Conservation (phyloP, 2,888 invertebrate genomes). For the Bembecia ichneumoniformis region DNA sequence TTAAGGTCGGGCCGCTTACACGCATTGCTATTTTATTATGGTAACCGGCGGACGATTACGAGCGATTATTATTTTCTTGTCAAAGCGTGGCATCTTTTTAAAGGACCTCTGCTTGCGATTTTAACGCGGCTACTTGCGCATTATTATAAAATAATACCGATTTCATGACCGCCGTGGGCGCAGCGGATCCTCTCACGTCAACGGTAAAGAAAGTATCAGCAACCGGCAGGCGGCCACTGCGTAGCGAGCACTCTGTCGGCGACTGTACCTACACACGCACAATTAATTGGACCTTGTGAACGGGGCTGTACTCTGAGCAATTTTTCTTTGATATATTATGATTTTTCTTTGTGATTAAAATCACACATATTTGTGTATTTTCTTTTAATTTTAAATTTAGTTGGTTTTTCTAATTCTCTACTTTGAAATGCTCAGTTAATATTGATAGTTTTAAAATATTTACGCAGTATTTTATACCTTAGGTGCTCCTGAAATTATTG, state of each 20-base stretch:
- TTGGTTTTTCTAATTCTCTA: too few relatives aligned
- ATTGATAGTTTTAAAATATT: too few relatives aligned
- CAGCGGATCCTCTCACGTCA: constrained; percentile 29
- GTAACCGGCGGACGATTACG: constrained; percentile 39
- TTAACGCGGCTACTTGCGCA: constrained; percentile 23
- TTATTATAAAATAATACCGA: constrained; percentile 28
- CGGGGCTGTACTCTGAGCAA: constrained; percentile 35
- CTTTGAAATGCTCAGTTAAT: too few relatives aligned
- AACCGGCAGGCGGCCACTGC: not conserved
- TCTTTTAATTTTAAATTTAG: too few relatives aligned
- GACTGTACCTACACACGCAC: constrained; percentile 9
- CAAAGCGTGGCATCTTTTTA: constrained; percentile 31
- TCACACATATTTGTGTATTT: too few relatives aligned
- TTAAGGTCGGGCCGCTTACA: constrained; percentile 33
- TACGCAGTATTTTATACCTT: too few relatives aligned
- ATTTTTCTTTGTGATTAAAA: too few relatives aligned
- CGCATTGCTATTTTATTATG: constrained; percentile 39
- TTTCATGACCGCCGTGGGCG: constrained; percentile 37
- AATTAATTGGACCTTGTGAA: not conserved
- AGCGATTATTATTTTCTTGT: constrained; percentile 45
- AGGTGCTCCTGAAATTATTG: too few relatives aligned
- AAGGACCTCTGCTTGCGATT: constrained; percentile 13
- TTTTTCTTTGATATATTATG: constrained; percentile 23
- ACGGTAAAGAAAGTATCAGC: constrained; percentile 1
- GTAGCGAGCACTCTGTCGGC: too few relatives aligned